Percentiles rank a stretch among this genome's conserved stretches.
These are phyloP conservation scores for Drosophila subobscura DNA, from an alignment of 1,140 invertebrate species.

Conservation along the genomic window DNA sequence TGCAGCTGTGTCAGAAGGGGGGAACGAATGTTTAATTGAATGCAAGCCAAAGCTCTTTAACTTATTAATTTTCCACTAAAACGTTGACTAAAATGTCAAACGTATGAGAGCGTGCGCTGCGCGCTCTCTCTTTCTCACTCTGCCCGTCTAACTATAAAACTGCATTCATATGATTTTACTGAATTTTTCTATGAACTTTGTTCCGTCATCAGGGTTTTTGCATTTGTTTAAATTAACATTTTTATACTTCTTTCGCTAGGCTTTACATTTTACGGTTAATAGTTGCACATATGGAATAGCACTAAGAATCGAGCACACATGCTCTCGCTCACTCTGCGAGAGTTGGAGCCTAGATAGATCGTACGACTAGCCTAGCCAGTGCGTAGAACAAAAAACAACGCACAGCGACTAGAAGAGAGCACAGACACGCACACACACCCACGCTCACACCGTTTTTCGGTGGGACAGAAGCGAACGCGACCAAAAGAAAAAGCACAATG, in stretches of 20 bases:
- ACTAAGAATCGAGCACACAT: conserved; percentile 60
- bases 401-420: conserved; percentile 41
- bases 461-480: conserved; percentile 20
- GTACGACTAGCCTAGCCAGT: conserved; percentile 49
- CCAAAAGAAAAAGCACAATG: conserved; percentile 44
- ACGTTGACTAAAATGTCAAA: conserved; percentile 30
- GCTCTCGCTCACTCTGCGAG: conserved; percentile 2
- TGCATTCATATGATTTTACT: conserved; percentile 28
- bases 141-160: conserved; percentile 47
- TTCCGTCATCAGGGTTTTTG: conserved; percentile 7
- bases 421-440: conserved; percentile 30
- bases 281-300: conserved; percentile 68
- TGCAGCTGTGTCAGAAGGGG: not conserved
- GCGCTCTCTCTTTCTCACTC: not conserved
- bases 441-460: conserved; percentile 13
- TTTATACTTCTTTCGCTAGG: conserved; percentile 12
- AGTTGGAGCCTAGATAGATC: conserved; percentile 48
- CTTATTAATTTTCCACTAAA: conserved; percentile 60
- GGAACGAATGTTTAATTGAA: conserved; percentile 41
- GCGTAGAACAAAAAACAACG: conserved; percentile 14
- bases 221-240: conserved; percentile 29
- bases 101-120: conserved; percentile 2
- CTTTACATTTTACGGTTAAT: conserved; percentile 41
- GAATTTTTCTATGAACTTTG: no score
- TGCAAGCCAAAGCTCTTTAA: conserved; percentile 40